Base-by-base conservation (phyloP, 2,888 invertebrate genomes). In the Trissolcus brochymenae region DNA sequence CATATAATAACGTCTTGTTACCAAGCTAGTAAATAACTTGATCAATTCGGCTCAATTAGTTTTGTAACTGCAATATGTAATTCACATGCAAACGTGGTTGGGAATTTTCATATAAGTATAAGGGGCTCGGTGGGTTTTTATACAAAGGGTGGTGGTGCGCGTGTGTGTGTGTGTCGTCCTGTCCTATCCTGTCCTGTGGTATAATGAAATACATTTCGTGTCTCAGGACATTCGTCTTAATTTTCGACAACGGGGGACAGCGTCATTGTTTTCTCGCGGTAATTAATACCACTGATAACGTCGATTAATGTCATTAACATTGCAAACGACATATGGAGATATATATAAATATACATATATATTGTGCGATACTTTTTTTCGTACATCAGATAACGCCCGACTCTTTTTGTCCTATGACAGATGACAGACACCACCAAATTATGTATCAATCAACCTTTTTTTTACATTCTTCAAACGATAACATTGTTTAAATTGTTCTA, bases 261-360 rank as follows among this genome's bases (percentile, higher is more conserved):
- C 66, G 66, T 71, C 73, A 78, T 65, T 70, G 53, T 72, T 71
- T 78, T 78, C 74, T 75, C 67, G 71, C 74, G 71, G 55, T 78
- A 78, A 78, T 78, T 78, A 78, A 78, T 78, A 78, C 78, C 61
- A 54, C 25, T 75, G 78, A 78, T 75, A 72, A 55, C 72, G 68
- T 78, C 75, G 78, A 75, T 78, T 78, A 75, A 78, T 78, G 68
- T 75, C 75, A 78, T 78, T 78, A 76, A 72, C 75, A 67, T 72
- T 65, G 6, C 67, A 68, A 71, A 62, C 72, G 72, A 70, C 77
- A 73, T 73, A 76, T 76, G 76, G 67, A 76, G 4, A 25, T 25
- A 25, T 6, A 25, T 25, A 6, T n/a, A n/a, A n/a, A n/a, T 25
- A 6, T 25, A 3, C 4, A 25, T 19, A 19, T 19, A 19, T 2